Percentiles rank a stretch among this genome's conserved stretches.
Evolutionary conservation across 1,140 invertebrate species (phyloP).

Genomic region (Cyclargus thomasi): DNA sequence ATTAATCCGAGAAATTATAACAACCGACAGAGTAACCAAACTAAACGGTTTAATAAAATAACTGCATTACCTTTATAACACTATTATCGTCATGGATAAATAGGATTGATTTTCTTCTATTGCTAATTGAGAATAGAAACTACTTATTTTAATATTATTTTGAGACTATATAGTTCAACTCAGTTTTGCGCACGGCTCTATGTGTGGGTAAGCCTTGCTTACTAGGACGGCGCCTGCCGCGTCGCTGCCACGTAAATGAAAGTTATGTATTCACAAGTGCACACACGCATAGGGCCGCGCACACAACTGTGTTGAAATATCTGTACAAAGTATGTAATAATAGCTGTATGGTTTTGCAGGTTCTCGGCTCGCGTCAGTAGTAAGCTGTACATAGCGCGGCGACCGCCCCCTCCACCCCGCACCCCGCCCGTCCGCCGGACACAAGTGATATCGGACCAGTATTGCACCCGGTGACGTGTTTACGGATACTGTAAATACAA

Average conservation of each 20-base stretch:
- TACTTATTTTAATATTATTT: too few species aligned
- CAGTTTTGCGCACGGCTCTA: too few species aligned
- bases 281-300: too few species aligned
- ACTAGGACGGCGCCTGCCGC: too few species aligned
- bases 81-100: neutral
- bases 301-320: too few species aligned
- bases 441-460: conserved; percentile 8
- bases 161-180: too few species aligned
- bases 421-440: neutral
- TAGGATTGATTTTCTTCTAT: too few species aligned
- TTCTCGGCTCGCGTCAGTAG: conserved; percentile 16
- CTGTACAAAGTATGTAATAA: neutral
- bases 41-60: neutral
- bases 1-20: neutral
- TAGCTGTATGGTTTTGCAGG: neutral
- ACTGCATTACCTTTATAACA: neutral
- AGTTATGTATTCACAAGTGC: too few species aligned
- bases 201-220: too few species aligned
- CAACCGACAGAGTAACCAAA: neutral
- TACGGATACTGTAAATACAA: conserved; percentile 10
- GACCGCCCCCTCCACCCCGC: neutral
- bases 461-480: neutral
- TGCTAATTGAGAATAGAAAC: too few species aligned
- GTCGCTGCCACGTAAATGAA: too few species aligned
- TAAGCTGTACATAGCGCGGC: conserved; percentile 19